A percentile compares a stretch with the other conserved stretches of the same genome.
These are phyloP conservation scores for Spilogale gracilis DNA, from an alignment of 2,113 vertebrate genomes.

Conservation along the genomic window DNA sequence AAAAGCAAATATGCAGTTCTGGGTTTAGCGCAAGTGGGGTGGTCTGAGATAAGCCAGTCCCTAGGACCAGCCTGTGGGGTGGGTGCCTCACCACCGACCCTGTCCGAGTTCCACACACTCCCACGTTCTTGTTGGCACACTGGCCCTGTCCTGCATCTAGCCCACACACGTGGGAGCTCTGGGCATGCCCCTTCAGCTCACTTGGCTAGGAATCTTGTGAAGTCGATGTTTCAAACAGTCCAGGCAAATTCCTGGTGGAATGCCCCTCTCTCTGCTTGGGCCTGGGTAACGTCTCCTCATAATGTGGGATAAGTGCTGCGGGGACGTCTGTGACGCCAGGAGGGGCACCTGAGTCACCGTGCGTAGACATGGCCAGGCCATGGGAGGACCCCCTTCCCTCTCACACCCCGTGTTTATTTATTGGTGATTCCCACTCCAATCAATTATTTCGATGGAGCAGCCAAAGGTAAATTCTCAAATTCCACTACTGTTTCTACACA, in stretches of 20 bases:
- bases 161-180: background rate
- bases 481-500: background rate
- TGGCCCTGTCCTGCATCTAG: background rate
- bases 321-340: background rate
- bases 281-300: background rate
- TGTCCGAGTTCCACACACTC: fast-evolving
- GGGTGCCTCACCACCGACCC: background rate
- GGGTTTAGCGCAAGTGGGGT: background rate
- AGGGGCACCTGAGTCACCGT: background rate
- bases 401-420: background rate
- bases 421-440: too few species aligned
- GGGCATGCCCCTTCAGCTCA: background rate
- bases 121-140: background rate
- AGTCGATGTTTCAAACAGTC: background rate
- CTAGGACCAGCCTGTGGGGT: background rate
- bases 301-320: background rate
- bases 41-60: background rate
- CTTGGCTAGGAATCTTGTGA: background rate
- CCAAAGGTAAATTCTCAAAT: background rate
- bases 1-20: background rate
- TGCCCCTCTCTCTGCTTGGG: background rate
- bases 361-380: background rate
- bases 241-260: background rate
- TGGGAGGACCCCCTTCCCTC: background rate
- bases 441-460: background rate